A percentile compares a stretch with the other conserved stretches of the same genome.
phyloP scores from a whole-genome alignment of 2,797 vertebrate genomes.

The Poeciliopsis turneri region DNA sequence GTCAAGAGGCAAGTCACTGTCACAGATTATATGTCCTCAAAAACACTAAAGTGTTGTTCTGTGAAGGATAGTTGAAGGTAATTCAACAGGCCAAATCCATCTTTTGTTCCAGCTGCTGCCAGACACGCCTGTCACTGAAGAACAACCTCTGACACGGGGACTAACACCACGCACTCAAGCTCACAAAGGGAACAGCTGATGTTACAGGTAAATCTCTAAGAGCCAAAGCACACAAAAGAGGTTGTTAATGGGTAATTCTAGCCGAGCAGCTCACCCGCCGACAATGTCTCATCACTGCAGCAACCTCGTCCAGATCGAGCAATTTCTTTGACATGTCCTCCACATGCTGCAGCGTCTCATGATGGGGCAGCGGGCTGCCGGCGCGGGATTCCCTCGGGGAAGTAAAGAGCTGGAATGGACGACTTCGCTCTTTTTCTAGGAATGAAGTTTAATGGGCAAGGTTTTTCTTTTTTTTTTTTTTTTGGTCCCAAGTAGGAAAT shows the following conservation, averaged over 20 bases:
- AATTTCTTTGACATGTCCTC: slow-evolving; percentile 88
- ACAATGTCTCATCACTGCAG: slow-evolving; percentile 93
- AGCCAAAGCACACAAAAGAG: slow-evolving; percentile 14
- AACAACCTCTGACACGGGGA: slow-evolving; percentile 33
- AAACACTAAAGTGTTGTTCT: slow-evolving; percentile 41
- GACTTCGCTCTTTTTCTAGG: slow-evolving; percentile 74
- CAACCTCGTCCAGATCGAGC: slow-evolving; percentile 89
- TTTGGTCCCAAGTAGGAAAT: not conserved
- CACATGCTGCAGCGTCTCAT: slow-evolving; percentile 83
- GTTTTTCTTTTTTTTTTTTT: not conserved
- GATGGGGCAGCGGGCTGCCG: slow-evolving; percentile 69
- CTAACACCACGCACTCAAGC: slow-evolving; percentile 26
- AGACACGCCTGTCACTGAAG: slow-evolving; percentile 33
- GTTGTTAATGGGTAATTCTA: slow-evolving; percentile 19
- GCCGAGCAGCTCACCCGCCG: slow-evolving; percentile 80
- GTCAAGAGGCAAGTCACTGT: slow-evolving; percentile 30
- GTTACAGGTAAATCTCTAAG: slow-evolving; percentile 27
- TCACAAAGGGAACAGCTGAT: slow-evolving; percentile 5
- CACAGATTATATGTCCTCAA: slow-evolving; percentile 13
- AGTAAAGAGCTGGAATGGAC: slow-evolving; percentile 74
- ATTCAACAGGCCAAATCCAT: slow-evolving; percentile 53
- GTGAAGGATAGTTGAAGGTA: slow-evolving; percentile 52
- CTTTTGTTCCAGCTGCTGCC: slow-evolving; percentile 48
- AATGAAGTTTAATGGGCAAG: slow-evolving; percentile 1
- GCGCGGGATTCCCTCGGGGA: slow-evolving; percentile 76